Base-by-base conservation (phyloP, 37 sponge, comb jelly and placozoan species). In the Halisarca cf. caerulea region DNA sequence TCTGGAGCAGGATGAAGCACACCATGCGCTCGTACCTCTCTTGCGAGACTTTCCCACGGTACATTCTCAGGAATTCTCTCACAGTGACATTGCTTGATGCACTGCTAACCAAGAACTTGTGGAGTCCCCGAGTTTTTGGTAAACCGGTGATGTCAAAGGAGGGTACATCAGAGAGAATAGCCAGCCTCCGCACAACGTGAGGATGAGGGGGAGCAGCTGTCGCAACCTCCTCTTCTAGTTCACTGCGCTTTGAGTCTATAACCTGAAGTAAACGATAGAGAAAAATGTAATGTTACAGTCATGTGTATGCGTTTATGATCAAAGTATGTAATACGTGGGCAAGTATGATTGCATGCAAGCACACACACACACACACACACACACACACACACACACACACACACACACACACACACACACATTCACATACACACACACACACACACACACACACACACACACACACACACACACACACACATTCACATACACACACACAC, bases 1-100 rank as follows among this genome's bases (percentile, higher is more conserved):
- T 24, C 78, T 91, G 91, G 28, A 86, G 32, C 17, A 91, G 60
- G 0, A 55, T 34, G 3, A 86, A 17, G 0, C 82, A 35, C 2
- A 91, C 61, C 17, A 45, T n/a, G n/a, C 80, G 61, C 38, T 61
- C 81, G 51, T 79, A 83, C 37, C 72, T 58, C 40, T 86, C 84
- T 24, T 40, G 83, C 9, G 60, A 35, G 37, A 86, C 44, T 17
- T 57, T 11, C 20, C 23, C 2, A 3, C 74, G 28, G 3, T 66
- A 55, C 38, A 41, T 18, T 41, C 51, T 60, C 7, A 88, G 39
- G 20, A 88, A 62, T 1, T 83, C 69, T 21, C 15, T 53, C 20
- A 83, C 35, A 11, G 80, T 54, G 15, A 20, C 41, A 1, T 27
- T 64, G 35, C 37, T 44, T 6, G 58, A n/a, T 21, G 51, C n/a